Base-by-base conservation (phyloP, 1,140 invertebrate genomes). In the Bombus affinis region DNA sequence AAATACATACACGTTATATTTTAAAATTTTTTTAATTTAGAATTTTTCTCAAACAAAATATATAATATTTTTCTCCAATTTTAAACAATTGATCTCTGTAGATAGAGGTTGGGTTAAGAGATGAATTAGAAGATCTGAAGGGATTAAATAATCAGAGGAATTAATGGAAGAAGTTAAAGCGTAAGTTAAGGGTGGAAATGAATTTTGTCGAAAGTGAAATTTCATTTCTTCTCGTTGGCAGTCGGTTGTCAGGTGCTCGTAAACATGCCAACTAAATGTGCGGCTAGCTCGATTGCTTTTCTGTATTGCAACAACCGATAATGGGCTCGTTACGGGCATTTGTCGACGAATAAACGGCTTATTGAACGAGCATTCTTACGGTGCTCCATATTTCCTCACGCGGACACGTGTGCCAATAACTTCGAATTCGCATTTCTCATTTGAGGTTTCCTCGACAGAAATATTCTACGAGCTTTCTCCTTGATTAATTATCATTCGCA, bases 271-370 rank as follows among this genome's bases (percentile, higher is more conserved):
- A 47, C 28, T 44, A 68, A 78, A 83, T 44, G 62, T 12, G 32
- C 72, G 65, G 9, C 39, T 22, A 44, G 35, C 35, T 18, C 42
- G 57, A 85, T 85, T 81, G 68, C 66, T 81, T 81, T 72, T 72
- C 78, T 72, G 72, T 62, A 72, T 81, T 65, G 66, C 77, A 47
- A 37, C 39, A 28, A 57, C 39, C 77, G 84, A 81, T 86, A 86
- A 82, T 82, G 47, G 84, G 44, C 78, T 86, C 78, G 79, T 86
- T 86, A 86, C 70, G 47, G 4, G 47, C 59, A 74, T 82, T 86
- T 65, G 79, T 81, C 77, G 77, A 44, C 66, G 28, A 3, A 68
- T 57, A 78, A 86, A 86, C 77, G 68, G 73, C 66, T 70, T 35
- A 72, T 85, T 85, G 70, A 80, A 47, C 57, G 44, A 70, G n/a